Evolutionary conservation across 2,888 invertebrate species (phyloP).

Genomic region (Baccha elongata): DNA sequence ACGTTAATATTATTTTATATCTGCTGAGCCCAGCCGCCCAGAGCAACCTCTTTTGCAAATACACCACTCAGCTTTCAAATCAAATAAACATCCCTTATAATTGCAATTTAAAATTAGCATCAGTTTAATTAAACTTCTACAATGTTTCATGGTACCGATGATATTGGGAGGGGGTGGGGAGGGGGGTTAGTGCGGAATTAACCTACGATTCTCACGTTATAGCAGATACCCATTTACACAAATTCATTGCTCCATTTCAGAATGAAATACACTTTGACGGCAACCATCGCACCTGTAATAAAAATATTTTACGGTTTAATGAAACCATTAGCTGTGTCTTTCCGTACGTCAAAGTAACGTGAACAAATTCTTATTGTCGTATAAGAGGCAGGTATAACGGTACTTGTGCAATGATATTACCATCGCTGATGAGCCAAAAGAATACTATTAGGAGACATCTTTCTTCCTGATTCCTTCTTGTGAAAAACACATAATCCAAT

Average conservation of each 20-base stretch:
- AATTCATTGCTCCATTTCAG: constrained; percentile 50
- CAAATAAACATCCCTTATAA: constrained; percentile 64
- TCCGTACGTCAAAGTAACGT: constrained; percentile 15
- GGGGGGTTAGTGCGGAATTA: constrained; percentile 1
- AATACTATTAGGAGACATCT: background rate
- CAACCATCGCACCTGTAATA: constrained; percentile 61
- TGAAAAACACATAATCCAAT: constrained; percentile 1
- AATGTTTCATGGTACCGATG: constrained; percentile 39
- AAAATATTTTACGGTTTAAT: constrained; percentile 72
- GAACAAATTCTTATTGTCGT: constrained; percentile 11
- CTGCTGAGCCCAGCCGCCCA: too few species aligned
- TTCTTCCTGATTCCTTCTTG: background rate
- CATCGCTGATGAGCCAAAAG: constrained; percentile 12
- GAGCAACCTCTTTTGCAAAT: background rate
- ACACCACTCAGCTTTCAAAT: constrained; percentile 25
- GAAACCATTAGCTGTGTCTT: constrained; percentile 58
- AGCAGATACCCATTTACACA: constrained; percentile 36
- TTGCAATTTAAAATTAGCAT: constrained; percentile 69
- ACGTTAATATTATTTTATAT: background rate
- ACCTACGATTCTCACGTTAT: constrained; percentile 53
- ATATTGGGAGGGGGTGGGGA: background rate
- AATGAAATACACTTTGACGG: constrained; percentile 53
- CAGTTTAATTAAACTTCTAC: constrained; percentile 69
- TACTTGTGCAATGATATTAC: constrained; percentile 2
- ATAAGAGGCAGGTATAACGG: background rate